phyloP scores from a whole-genome alignment of 2,888 invertebrate species.

The Andrena praecox region DNA sequence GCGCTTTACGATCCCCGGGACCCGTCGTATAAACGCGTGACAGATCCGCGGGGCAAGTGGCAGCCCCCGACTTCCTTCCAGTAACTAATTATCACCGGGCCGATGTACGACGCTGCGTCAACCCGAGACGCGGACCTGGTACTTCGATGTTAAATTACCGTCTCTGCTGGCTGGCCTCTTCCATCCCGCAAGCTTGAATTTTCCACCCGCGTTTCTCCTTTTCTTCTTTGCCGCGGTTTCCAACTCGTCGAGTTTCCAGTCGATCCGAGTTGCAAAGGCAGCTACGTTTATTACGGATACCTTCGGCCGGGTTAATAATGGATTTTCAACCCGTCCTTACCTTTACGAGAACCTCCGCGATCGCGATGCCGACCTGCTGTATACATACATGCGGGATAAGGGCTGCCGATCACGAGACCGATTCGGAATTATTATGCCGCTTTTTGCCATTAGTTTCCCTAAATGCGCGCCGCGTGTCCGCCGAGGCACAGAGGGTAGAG shows the following conservation, averaged over 20 bases:
- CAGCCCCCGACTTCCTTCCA: not conserved
- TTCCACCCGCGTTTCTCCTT: not conserved
- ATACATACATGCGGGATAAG: conserved; percentile 80
- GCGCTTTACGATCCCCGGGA: conserved; percentile 74
- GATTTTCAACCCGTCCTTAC: conserved; percentile 81
- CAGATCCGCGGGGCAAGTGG: conserved; percentile 18
- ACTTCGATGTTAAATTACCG: not conserved
- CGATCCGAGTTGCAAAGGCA: conserved; percentile 18
- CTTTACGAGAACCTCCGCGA: conserved; percentile 79
- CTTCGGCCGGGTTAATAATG: conserved; percentile 78
- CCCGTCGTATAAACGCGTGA: conserved; percentile 71
- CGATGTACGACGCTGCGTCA: conserved; percentile 19
- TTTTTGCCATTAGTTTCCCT: conserved; percentile 81
- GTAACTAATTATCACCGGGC: conserved; percentile 60
- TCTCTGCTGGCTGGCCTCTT: not conserved
- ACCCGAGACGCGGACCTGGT: conserved; percentile 2
- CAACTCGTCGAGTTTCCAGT: conserved; percentile 6
- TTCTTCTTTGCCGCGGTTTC: not conserved
- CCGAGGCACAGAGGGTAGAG: conserved; percentile 42
- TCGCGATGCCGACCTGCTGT: conserved; percentile 76
- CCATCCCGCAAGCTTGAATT: not conserved
- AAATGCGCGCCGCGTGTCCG: conserved; percentile 70
- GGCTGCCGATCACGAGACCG: conserved; percentile 60
- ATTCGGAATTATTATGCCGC: conserved; percentile 77
- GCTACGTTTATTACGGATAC: conserved; percentile 72